These are phyloP conservation scores for Drosophila maculinotata DNA, from an alignment of 2,888 invertebrate species.

Conservation along the genomic window DNA sequence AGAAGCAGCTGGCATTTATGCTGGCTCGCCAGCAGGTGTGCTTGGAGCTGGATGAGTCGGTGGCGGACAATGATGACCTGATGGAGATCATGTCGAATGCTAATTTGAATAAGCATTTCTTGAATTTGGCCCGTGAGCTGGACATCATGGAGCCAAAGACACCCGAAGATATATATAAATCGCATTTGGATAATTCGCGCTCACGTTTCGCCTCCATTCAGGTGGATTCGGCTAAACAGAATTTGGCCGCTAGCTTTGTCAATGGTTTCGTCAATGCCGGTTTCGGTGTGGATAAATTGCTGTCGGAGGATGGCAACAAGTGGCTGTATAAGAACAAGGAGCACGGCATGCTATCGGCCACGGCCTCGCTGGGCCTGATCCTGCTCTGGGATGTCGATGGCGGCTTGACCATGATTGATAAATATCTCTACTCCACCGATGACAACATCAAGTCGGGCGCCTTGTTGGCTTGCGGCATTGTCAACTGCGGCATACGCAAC, in stretches of 20 bases:
- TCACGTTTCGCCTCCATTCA: conserved; percentile 90
- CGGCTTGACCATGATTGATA: conserved; percentile 98
- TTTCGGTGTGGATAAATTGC: conserved; percentile 97
- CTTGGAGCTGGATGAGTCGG: conserved; percentile 90
- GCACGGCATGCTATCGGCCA: conserved; percentile 98
- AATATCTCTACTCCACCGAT: conserved; percentile 97
- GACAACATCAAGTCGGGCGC: conserved; percentile 99
- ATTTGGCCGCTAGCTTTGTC: conserved; percentile 98
- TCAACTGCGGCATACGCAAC: conserved; percentile 98
- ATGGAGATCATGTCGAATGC: conserved; percentile 97
- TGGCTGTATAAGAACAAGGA: conserved; percentile 99
- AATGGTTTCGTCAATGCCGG: conserved; percentile 99
- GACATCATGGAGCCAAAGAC: conserved; percentile 99
- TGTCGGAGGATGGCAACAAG: conserved; percentile 92
- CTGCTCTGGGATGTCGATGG: conserved; percentile 99
- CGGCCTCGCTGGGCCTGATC: conserved; percentile 97
- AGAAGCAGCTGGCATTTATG: conserved; percentile 98
- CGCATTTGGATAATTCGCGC: conserved; percentile 95
- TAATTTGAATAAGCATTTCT: conserved; percentile 96
- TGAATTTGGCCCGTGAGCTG: conserved; percentile 96
- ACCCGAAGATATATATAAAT: conserved; percentile 99
- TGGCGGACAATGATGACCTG: conserved; percentile 90
- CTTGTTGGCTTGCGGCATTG: conserved; percentile 97
- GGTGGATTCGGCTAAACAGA: conserved; percentile 97
- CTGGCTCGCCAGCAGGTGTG: conserved; percentile 97